phyloP scores from a whole-genome alignment of 2,113 vertebrate species.

The Platysteira castanea region DNA sequence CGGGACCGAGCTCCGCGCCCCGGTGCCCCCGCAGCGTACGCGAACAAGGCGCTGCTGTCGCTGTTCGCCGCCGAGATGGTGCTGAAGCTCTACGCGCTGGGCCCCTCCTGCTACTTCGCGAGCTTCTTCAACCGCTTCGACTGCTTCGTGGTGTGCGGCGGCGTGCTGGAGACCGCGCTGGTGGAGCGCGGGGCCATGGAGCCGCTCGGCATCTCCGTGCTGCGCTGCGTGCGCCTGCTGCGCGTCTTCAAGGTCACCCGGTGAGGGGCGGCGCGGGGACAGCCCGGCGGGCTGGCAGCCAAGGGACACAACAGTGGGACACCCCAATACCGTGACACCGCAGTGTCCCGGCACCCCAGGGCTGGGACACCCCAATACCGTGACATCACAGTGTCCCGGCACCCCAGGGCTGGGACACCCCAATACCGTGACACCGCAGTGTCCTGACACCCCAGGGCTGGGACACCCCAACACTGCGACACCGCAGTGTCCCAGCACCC shows the following conservation, averaged over 20 bases:
- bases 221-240: constrained; percentile 92
- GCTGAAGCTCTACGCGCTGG: neutral
- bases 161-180: constrained; percentile 87
- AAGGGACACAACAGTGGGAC: neutral
- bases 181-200: constrained; percentile 80
- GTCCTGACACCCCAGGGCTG: too few species aligned
- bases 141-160: constrained; percentile 91
- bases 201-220: constrained; percentile 92
- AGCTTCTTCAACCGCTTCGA: constrained; percentile 94
- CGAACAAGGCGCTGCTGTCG: constrained; percentile 2
- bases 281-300: too few species aligned
- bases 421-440: too few species aligned
- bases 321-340: neutral
- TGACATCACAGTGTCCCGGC: too few species aligned
- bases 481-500: too few species aligned
- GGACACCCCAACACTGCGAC: neutral
- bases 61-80: constrained; percentile 3
- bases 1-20: neutral
- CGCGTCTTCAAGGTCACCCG: constrained; percentile 95
- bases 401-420: neutral
- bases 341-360: too few species aligned
- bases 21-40: neutral
- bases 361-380: too few species aligned
- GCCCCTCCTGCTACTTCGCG: neutral
- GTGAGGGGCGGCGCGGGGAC: constrained; percentile 44